A percentile compares a stretch with the other conserved stretches of the same genome.
Conservation (phyloP, 2,113 vertebrate species). For the Copsychus sechellarum region DNA sequence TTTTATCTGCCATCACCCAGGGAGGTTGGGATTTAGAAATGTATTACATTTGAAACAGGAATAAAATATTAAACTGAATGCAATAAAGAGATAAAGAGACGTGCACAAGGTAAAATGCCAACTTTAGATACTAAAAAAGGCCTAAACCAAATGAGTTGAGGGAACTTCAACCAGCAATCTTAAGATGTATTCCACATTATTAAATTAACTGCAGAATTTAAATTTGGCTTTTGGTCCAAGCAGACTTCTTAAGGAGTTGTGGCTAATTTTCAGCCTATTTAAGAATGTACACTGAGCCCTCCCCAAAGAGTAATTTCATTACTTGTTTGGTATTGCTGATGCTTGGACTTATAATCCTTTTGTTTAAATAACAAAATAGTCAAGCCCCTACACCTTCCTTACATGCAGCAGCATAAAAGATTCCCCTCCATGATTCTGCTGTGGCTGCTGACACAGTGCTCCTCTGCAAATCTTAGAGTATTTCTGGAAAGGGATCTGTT, state of each 20-base stretch:
- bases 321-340: slow-evolving; percentile 44
- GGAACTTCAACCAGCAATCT: not conserved
- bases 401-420: not conserved
- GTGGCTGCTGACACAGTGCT: slow-evolving; percentile 39
- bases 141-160: not conserved
- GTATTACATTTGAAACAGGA: not conserved
- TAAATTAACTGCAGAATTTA: slow-evolving; percentile 53
- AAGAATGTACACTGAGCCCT: slow-evolving; percentile 41
- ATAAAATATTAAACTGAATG: not conserved
- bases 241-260: slow-evolving; percentile 31
- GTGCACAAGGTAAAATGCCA: not conserved
- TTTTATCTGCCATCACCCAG: not conserved
- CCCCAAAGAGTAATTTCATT: slow-evolving; percentile 62
- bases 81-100: not conserved
- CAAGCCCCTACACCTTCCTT: not conserved
- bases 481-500: slow-evolving; percentile 47
- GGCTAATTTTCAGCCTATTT: slow-evolving; percentile 53
- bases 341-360: slow-evolving; percentile 31
- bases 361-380: slow-evolving; percentile 27
- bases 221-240: slow-evolving; percentile 49
- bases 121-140: not conserved
- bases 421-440: not conserved
- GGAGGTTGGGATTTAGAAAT: not conserved
- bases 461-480: slow-evolving; percentile 40
- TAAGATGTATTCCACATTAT: slow-evolving; percentile 39